These are phyloP conservation scores for Conger conger DNA, from an alignment of 2,113 vertebrate species.

Conservation along the genomic window DNA sequence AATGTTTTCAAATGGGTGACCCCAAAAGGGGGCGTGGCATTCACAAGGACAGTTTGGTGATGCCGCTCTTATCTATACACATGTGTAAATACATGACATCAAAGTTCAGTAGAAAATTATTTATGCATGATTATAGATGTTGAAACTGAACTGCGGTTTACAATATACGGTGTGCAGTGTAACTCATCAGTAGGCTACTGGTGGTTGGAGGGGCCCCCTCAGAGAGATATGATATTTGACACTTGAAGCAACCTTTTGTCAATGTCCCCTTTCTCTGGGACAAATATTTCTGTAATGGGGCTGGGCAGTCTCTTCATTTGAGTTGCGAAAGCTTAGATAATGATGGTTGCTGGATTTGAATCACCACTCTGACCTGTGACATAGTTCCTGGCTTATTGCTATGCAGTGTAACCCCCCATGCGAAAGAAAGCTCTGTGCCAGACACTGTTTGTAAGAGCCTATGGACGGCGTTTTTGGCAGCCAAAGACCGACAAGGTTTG, in stretches of 20 bases:
- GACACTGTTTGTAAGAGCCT: constrained; percentile 87
- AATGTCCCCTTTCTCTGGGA: constrained; percentile 61
- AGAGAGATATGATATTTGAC: constrained; percentile 21
- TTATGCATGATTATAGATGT: no score
- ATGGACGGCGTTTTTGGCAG: constrained; percentile 86
- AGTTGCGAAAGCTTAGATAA: constrained; percentile 86
- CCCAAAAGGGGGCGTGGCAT: no score
- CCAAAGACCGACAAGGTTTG: constrained; percentile 69
- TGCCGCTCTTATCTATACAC: no score
- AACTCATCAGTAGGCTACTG: no score
- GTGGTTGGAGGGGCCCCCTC: not conserved
- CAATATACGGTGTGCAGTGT: no score
- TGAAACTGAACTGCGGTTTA: not conserved
- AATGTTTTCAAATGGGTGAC: no score
- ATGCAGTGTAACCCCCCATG: constrained; percentile 75
- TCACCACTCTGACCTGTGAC: constrained; percentile 86
- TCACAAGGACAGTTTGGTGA: no score
- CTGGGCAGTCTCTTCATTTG: constrained; percentile 71
- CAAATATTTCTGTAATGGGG: constrained; percentile 95
- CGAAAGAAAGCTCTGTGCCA: constrained; percentile 78
- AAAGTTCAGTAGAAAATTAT: no score
- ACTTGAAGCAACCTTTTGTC: constrained; percentile 26
- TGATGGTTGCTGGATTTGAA: constrained; percentile 77
- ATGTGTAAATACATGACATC: no score
- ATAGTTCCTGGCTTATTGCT: constrained; percentile 84